Percentiles rank a stretch among this genome's conserved stretches.
Evolutionary conservation across 2,888 invertebrate species (phyloP).

Genomic region (Acleris cristana): DNA sequence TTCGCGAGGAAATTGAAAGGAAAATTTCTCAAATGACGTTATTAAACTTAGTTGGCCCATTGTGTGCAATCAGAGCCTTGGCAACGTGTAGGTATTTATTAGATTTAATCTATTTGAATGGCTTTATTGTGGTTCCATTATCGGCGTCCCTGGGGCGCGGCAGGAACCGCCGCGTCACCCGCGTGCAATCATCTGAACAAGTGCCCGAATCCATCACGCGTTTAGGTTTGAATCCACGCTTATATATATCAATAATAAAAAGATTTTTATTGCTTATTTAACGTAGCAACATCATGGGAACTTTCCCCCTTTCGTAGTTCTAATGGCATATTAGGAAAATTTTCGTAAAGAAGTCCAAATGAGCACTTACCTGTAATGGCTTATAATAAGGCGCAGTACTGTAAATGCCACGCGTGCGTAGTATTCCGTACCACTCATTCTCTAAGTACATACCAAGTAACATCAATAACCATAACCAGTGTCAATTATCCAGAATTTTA

Average conservation of each 20-base stretch:
- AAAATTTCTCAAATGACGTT: too few relatives aligned
- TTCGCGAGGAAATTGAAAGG: too few relatives aligned
- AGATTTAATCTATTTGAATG: conserved; percentile 38
- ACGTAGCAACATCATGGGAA: too few relatives aligned
- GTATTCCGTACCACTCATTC: background rate
- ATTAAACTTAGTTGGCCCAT: background rate
- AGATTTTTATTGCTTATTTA: too few relatives aligned
- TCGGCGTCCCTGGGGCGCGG: conserved; percentile 13
- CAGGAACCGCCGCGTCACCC: conserved; percentile 48
- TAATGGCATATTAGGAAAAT: background rate
- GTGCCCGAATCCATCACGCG: conserved; percentile 47
- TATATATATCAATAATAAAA: background rate
- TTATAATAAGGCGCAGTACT: conserved; percentile 4
- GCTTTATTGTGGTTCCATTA: conserved; percentile 39
- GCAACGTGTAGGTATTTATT: conserved; percentile 14
- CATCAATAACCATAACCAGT: too few relatives aligned
- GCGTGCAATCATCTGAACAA: conserved; percentile 48
- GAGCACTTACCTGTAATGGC: conserved; percentile 14
- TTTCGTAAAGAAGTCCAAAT: background rate
- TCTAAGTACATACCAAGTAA: too few relatives aligned
- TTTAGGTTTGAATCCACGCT: background rate
- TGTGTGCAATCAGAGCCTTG: conserved; percentile 3
- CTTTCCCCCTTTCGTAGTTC: too few relatives aligned
- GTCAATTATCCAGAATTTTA: too few relatives aligned
- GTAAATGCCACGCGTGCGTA: conserved; percentile 5